Evolutionary conservation across 2,113 vertebrate species (phyloP).

Genomic region (Hippocampus mohnikei): DNA sequence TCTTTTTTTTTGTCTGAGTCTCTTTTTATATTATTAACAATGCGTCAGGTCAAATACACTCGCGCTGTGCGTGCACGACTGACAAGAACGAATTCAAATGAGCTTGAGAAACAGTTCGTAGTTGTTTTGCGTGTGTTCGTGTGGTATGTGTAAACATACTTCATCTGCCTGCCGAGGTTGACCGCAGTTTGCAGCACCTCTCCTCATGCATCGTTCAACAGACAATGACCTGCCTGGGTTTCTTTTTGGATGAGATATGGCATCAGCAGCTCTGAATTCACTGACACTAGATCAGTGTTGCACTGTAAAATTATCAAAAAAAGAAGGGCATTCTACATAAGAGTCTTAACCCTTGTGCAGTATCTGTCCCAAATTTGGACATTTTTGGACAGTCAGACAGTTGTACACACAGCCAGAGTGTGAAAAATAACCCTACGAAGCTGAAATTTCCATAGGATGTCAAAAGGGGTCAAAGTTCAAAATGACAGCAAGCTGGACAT

Average conservation of each 20-base stretch:
- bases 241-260: constrained; percentile 30
- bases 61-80: neutral
- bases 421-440: too few relatives aligned
- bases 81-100: neutral
- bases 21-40: neutral
- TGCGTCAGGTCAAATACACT: neutral
- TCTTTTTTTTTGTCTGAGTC: constrained; percentile 1
- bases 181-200: constrained; percentile 40
- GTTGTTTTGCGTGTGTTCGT: neutral
- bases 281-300: constrained; percentile 39
- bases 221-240: constrained; percentile 32
- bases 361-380: too few relatives aligned
- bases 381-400: too few relatives aligned
- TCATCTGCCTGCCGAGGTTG: constrained; percentile 36
- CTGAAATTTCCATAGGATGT: too few relatives aligned
- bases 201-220: constrained; percentile 58
- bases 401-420: too few relatives aligned
- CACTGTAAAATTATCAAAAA: too few relatives aligned
- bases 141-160: neutral
- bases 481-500: too few relatives aligned
- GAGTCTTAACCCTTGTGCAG: too few relatives aligned
- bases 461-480: too few relatives aligned
- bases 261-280: constrained; percentile 41
- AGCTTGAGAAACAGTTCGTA: neutral
- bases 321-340: too few relatives aligned